These are phyloP conservation scores for Drosophila nigrodunni DNA, from an alignment of 1,140 invertebrate genomes.

Conservation along the genomic window DNA sequence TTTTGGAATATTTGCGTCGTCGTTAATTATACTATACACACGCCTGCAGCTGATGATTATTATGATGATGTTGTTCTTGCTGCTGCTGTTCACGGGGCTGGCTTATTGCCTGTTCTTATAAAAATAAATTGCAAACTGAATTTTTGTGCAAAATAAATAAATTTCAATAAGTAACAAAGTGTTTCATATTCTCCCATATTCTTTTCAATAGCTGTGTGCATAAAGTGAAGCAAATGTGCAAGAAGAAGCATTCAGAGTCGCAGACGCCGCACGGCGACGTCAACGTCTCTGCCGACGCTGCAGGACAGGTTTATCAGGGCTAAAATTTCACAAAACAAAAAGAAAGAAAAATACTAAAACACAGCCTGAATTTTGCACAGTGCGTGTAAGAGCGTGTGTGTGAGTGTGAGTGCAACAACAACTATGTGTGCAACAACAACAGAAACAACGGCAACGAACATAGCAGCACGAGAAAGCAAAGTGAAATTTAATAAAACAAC, in stretches of 20 bases:
- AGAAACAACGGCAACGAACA: conserved; percentile 17
- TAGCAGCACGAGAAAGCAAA: conserved; percentile 73
- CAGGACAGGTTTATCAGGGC: conserved; percentile 50
- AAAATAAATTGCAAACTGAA: conserved; percentile 41
- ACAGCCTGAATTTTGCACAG: conserved; percentile 29
- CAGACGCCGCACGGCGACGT: conserved; percentile 15
- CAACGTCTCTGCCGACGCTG: conserved; percentile 15
- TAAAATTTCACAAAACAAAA: conserved; percentile 38
- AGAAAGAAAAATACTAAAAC: conserved; percentile 20
- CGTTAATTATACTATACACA: conserved; percentile 45
- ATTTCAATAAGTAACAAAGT: conserved; percentile 33
- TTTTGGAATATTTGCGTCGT: conserved; percentile 70
- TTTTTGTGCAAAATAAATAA: conserved; percentile 35
- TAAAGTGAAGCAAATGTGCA: conserved; percentile 44
- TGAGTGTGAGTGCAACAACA: conserved; percentile 22
- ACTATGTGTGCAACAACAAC: conserved; percentile 39
- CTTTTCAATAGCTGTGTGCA: conserved; percentile 19
- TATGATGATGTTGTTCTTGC: conserved; percentile 18
- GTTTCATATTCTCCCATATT: conserved; percentile 11
- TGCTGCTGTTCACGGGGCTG: conserved; percentile 11
- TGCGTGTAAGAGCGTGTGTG: conserved; percentile 15
- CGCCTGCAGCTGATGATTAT: conserved; percentile 28
- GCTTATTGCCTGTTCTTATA: conserved; percentile 43
- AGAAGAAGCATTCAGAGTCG: conserved; percentile 40
- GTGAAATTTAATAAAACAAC: conserved; percentile 74